phyloP scores from a whole-genome alignment of 1,140 invertebrate genomes.

The Helicorthomorpha holstii region DNA sequence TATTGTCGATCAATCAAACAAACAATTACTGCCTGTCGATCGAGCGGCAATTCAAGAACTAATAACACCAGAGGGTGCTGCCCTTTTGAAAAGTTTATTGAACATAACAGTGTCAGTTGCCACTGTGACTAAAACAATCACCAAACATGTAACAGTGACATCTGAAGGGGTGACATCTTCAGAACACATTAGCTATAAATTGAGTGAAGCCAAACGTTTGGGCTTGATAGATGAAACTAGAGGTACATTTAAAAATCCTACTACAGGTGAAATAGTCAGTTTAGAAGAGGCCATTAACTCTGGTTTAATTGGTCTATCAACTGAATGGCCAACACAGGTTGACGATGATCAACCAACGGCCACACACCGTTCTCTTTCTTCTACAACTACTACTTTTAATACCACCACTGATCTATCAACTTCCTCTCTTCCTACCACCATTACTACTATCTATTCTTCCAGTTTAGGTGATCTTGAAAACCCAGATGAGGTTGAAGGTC shows the following conservation, averaged over 20 bases:
- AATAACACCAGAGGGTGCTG: conserved; percentile 68
- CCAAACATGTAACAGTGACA: conserved; percentile 49
- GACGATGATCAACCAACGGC: background rate
- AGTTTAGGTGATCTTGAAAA: background rate
- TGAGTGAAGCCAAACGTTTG: conserved; percentile 51
- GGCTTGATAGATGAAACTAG: conserved; percentile 62
- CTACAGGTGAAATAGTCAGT: conserved; percentile 50
- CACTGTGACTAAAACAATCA: conserved; percentile 62
- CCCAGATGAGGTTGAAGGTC: no score
- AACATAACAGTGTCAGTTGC: conserved; percentile 70
- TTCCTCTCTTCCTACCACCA: background rate
- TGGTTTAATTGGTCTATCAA: conserved; percentile 30
- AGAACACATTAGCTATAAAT: conserved; percentile 36
- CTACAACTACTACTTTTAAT: background rate
- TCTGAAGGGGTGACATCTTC: conserved; percentile 29
- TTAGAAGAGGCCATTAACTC: conserved; percentile 57
- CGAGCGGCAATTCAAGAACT: conserved; percentile 66
- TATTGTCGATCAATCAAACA: conserved; percentile 55
- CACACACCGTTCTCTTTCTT: background rate
- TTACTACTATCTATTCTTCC: background rate
- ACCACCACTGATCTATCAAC: background rate
- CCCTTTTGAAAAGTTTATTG: conserved; percentile 58
- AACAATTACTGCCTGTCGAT: conserved; percentile 59
- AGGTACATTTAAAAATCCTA: conserved; percentile 61
- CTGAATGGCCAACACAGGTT: conserved; percentile 7